Evolutionary conservation across 2,888 invertebrate genomes (phyloP), one percentile per base, ranked within the genome.

Genomic region (Balanococcus diminutus): DNA sequence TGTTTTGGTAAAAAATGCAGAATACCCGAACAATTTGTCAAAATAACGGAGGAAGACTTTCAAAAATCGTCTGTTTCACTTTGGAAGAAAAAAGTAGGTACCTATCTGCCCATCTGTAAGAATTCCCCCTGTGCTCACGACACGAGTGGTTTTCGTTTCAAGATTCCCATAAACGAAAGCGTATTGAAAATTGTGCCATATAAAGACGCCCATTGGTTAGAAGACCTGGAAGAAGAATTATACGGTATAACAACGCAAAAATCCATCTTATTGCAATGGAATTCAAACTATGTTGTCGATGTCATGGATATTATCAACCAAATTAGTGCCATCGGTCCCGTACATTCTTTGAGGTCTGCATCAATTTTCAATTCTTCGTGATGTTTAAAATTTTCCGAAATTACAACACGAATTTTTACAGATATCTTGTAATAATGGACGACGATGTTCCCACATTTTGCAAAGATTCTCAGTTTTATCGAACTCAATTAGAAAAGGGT

Each of bases 401-500:
- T n/a, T n/a, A n/a, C n/a, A n/a, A n/a, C n/a, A n/a, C n/a, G n/a
- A n/a, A n/a, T 42, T 5, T 46, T n/a, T 36, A 0, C 32, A 85
- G 85, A 31, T 85, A 75, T 22, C 28, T 85, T 3, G 31, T 85
- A 16, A 79, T 46, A 1, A 85, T 79, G 75, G 85, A 79, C 4
- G 79, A 85, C 31, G 51, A 75, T 2, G 39, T 25, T 2, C 36
- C 61, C 0, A 2, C 16, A 4, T 25, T 22, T 51, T 36, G 31
- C 0, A 31, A 72, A 32, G 61, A 86, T 56, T 56, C 82, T 19
- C 19, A 32, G 25, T 39, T 86, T 75, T 87, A 86, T 36, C 32
- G n/a, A 36, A 16, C 72, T 22, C 87, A 86, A 22, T 25, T 87
- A 16, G 79, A 86, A 28, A 86, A 85, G 61, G 86, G 86, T n/a